Evolutionary conservation across 1,140 invertebrate species (phyloP).

Genomic region (Drosophila sechellia): DNA sequence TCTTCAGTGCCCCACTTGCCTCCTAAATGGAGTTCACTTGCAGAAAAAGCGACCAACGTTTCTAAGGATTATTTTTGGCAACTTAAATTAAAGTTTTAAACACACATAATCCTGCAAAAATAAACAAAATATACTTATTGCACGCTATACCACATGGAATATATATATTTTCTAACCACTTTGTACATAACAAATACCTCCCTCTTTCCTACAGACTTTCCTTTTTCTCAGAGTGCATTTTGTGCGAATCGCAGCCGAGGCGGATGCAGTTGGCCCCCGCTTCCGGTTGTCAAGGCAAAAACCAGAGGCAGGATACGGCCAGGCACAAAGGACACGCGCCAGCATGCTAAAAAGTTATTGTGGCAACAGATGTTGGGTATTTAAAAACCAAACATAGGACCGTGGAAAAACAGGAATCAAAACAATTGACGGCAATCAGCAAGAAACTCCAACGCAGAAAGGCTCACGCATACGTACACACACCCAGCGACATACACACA

Average conservation of each 20-base stretch:
- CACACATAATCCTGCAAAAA: too few relatives aligned
- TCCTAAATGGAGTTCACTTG: slow-evolving; percentile 7
- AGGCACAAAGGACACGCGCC: slow-evolving; percentile 38
- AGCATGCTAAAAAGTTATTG: slow-evolving; percentile 78
- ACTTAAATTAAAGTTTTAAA: not conserved
- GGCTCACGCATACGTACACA: slow-evolving; percentile 5
- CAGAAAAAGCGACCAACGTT: not conserved
- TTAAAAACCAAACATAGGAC: slow-evolving; percentile 50
- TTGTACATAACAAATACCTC: too few relatives aligned
- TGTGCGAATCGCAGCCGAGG: slow-evolving; percentile 16
- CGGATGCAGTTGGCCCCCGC: slow-evolving; percentile 70
- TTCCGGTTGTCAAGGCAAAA: slow-evolving; percentile 66
- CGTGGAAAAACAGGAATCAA: slow-evolving; percentile 1
- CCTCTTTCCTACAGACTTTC: not conserved
- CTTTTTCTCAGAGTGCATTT: slow-evolving; percentile 23
- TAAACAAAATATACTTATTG: too few relatives aligned
- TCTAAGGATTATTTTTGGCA: not conserved
- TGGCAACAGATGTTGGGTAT: slow-evolving; percentile 69
- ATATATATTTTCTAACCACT: too few relatives aligned
- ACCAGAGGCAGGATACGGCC: slow-evolving; percentile 30
- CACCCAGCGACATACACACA: not conserved
- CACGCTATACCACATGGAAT: too few relatives aligned
- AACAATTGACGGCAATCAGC: not conserved
- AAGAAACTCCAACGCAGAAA: not conserved
- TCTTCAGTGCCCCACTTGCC: not conserved